These are phyloP conservation scores for Diabrotica undecimpunctata DNA, from an alignment of 1,140 invertebrate species.

Conservation along the genomic window DNA sequence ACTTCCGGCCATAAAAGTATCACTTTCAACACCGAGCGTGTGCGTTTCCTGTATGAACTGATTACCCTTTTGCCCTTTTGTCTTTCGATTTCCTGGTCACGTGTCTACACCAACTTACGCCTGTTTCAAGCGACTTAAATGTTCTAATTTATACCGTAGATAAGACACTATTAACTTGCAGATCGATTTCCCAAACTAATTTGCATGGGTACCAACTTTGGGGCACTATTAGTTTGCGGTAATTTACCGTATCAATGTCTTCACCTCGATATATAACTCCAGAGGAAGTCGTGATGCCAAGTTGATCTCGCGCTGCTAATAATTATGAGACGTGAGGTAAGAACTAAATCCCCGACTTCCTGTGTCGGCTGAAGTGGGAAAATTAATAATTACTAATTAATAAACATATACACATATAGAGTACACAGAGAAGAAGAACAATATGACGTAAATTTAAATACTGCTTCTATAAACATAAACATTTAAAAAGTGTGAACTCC, in stretches of 20 bases:
- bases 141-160: slow-evolving; percentile 12
- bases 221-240: slow-evolving; percentile 6
- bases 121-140: slow-evolving; percentile 11
- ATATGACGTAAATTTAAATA: too few species aligned
- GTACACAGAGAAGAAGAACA: too few species aligned
- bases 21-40: too few species aligned
- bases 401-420: too few species aligned
- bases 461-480: too few species aligned
- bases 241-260: slow-evolving; percentile 13
- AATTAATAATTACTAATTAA: too few species aligned
- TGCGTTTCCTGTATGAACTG: too few species aligned
- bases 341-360: too few species aligned
- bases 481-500: too few species aligned
- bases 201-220: slow-evolving; percentile 12
- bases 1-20: too few species aligned
- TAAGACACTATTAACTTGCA: slow-evolving; percentile 7
- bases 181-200: slow-evolving; percentile 7
- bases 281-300: neutral
- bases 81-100: slow-evolving; percentile 9
- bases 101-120: slow-evolving; percentile 1
- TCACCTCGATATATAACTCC: slow-evolving; percentile 6
- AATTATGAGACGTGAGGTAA: neutral
- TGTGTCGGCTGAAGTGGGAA: too few species aligned
- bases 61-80: neutral
- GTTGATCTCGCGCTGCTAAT: neutral